Evolutionary conservation across 2,797 vertebrate species (phyloP).

Genomic region (Acanthurus lineatus): DNA sequence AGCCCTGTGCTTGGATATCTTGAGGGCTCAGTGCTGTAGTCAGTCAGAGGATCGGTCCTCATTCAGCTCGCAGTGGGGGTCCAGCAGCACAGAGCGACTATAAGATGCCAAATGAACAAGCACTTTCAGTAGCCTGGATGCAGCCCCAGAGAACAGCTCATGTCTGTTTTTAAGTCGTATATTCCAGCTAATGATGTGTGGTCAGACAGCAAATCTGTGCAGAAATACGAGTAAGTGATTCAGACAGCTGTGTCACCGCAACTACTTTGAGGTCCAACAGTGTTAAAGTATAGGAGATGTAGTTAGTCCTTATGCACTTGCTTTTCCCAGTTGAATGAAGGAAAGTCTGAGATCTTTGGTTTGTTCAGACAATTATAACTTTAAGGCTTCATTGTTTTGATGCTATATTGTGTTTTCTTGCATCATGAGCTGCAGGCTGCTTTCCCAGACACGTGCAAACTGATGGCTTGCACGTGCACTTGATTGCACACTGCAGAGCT

Average conservation of each 20-base stretch:
- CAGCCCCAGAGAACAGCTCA: conserved; percentile 26
- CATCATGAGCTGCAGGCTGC: neutral
- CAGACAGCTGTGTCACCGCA: conserved; percentile 5
- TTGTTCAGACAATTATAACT: neutral
- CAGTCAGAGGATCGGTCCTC: conserved; percentile 52
- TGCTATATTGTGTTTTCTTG: neutral
- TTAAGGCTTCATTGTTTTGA: neutral
- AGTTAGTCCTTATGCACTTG: neutral
- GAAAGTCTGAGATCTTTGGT: neutral
- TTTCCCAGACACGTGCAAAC: conserved; percentile 18
- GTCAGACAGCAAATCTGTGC: conserved; percentile 33
- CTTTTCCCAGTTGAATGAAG: neutral
- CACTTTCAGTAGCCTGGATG: conserved; percentile 40
- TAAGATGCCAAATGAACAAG: conserved; percentile 60
- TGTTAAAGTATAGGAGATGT: no score
- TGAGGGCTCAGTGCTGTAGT: conserved; percentile 55
- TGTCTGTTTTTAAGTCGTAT: conserved; percentile 45
- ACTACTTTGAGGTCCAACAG: neutral
- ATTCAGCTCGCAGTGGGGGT: conserved; percentile 55
- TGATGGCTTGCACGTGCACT: conserved; percentile 14
- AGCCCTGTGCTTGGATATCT: conserved; percentile 26
- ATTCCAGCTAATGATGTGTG: conserved; percentile 42
- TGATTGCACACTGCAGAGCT: neutral
- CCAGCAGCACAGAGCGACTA: conserved; percentile 38
- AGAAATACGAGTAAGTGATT: conserved; percentile 24